Percentiles rank a stretch among this genome's conserved stretches.
phyloP scores from a whole-genome alignment of 2,797 vertebrate genomes.

The Hyperoplus lanceolatus region DNA sequence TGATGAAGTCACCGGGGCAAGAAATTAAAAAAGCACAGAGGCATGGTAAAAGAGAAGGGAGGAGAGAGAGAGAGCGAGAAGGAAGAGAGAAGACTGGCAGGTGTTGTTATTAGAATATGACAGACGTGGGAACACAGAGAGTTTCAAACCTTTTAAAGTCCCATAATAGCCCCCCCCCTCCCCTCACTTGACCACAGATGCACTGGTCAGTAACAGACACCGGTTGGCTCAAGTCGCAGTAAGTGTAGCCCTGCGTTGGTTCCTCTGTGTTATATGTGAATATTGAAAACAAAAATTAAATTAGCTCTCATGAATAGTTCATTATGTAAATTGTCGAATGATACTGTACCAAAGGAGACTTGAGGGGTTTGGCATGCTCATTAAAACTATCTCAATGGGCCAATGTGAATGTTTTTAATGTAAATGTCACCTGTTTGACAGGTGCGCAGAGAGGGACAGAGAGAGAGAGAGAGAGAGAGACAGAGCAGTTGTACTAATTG shows the following conservation, averaged over 20 bases:
- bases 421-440: constrained; percentile 79
- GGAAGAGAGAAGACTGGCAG: constrained; percentile 57
- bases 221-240: background rate
- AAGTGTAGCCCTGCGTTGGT: constrained; percentile 24
- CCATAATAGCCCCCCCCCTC: constrained; percentile 2
- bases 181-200: constrained; percentile 33
- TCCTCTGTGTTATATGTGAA: constrained; percentile 52
- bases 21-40: constrained; percentile 75
- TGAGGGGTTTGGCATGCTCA: constrained; percentile 71
- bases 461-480: constrained; percentile 26
- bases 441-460: constrained; percentile 64
- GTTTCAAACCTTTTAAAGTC: constrained; percentile 62
- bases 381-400: constrained; percentile 78
- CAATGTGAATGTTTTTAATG: constrained; percentile 74
- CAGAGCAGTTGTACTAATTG: constrained; percentile 70
- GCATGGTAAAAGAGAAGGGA: constrained; percentile 66
- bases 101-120: constrained; percentile 81
- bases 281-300: constrained; percentile 68
- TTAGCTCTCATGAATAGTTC: constrained; percentile 77
- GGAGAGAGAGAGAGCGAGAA: constrained; percentile 64
- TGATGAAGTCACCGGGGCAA: constrained; percentile 83
- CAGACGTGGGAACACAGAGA: constrained; percentile 60
- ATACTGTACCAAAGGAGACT: constrained; percentile 67
- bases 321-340: constrained; percentile 73
- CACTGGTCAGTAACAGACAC: constrained; percentile 28